Conservation (phyloP, 2,797 vertebrate species). For the Rhinella marina region DNA sequence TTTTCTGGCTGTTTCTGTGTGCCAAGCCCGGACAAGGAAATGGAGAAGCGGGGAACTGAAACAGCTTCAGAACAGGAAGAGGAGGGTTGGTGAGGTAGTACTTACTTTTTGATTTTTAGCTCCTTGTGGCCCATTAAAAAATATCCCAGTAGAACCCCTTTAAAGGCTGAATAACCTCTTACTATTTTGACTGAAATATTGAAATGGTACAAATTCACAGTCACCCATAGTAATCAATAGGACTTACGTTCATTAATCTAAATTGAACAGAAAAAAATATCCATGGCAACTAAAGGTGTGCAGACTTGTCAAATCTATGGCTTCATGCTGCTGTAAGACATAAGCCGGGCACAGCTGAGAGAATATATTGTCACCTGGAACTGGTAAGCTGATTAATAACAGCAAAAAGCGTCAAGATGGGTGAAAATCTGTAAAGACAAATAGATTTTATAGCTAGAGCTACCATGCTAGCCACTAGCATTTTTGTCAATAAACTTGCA, state of each 20-base stretch:
- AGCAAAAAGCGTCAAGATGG: background rate
- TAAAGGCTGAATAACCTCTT: no score
- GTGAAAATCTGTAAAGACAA: background rate
- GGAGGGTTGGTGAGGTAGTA: no score
- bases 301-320: background rate
- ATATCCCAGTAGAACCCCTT: no score
- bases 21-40: no score
- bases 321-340: background rate
- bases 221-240: slow-evolving; percentile 5
- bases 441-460: background rate
- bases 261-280: background rate
- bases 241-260: background rate
- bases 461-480: no score
- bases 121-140: no score
- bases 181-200: background rate
- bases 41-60: no score
- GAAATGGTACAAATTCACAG: background rate
- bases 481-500: no score
- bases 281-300: slow-evolving; percentile 2
- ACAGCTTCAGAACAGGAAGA: no score
- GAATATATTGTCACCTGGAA: background rate
- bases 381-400: background rate
- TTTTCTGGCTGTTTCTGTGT: no score
- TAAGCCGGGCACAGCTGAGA: background rate
- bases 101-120: no score